Evolutionary conservation across 2,797 vertebrate genomes (phyloP).

Genomic region (Thaleichthys pacificus): DNA sequence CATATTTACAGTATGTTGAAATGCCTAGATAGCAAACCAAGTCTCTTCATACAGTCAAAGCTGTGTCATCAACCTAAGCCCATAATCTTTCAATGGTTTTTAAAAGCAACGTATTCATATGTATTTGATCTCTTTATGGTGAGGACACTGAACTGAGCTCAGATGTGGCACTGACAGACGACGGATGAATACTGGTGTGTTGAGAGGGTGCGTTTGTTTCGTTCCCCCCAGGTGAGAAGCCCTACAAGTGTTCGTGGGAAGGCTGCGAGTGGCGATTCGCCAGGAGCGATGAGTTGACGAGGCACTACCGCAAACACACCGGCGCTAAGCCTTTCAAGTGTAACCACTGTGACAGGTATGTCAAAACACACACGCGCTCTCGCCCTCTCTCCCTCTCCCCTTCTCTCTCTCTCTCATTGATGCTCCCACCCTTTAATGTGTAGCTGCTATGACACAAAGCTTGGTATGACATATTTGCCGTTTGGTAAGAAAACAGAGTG

Average conservation of each 20-base stretch:
- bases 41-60: too few relatives aligned
- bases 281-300: constrained; percentile 97
- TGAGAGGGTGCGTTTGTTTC: too few relatives aligned
- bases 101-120: neutral
- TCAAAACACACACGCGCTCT: constrained; percentile 6
- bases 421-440: constrained; percentile 1
- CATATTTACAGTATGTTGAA: too few relatives aligned
- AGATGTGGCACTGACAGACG: constrained; percentile 23
- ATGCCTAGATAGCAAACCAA: too few relatives aligned
- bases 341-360: constrained; percentile 99
- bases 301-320: constrained; percentile 99
- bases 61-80: too few relatives aligned
- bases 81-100: too few relatives aligned
- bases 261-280: constrained; percentile 99
- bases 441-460: neutral
- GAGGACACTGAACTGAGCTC: neutral
- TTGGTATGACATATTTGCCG: neutral
- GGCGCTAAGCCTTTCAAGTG: constrained; percentile 99
- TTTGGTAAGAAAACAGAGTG: neutral
- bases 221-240: constrained; percentile 90
- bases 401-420: constrained; percentile 13
- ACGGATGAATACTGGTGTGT: constrained; percentile 43
- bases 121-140: neutral
- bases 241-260: constrained; percentile 99
- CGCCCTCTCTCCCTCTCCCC: constrained; percentile 19